Conservation (phyloP, 2,113 vertebrate species). For the Rhagologus leucostigma region DNA sequence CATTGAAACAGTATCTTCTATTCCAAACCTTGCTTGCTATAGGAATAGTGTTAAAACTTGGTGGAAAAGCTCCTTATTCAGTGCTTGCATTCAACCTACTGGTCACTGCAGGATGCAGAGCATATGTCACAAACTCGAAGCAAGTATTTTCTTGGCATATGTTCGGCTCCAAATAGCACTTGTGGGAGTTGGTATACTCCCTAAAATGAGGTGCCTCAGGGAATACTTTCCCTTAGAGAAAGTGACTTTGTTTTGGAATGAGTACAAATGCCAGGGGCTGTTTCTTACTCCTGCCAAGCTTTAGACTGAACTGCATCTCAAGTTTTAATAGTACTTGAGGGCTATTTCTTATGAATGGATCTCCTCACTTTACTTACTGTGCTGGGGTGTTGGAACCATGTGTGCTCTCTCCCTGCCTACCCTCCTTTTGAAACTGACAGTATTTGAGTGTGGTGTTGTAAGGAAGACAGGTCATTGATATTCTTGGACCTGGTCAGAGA, state of each 20-base stretch:
- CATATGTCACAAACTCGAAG: background rate
- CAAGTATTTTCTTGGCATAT: background rate
- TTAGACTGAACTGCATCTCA: background rate
- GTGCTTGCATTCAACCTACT: background rate
- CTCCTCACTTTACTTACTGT: background rate
- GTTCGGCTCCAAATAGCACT: background rate
- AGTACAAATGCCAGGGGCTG: background rate
- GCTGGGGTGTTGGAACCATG: background rate
- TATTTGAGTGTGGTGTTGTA: background rate
- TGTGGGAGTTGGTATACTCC: background rate
- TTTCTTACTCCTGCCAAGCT: background rate
- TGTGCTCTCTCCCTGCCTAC: background rate
- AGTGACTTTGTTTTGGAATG: background rate
- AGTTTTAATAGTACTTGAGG: background rate
- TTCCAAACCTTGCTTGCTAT: background rate
- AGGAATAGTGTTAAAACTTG: background rate
- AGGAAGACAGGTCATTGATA: background rate
- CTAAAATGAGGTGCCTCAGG: background rate
- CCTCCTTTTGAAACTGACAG: background rate
- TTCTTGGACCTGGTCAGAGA: background rate
- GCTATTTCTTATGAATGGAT: background rate
- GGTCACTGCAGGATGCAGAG: background rate
- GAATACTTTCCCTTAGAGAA: background rate
- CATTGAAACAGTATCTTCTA: background rate
- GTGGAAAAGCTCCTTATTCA: background rate